phyloP scores from a whole-genome alignment of 2,113 vertebrate species.

The Lophotis ruficrista region DNA sequence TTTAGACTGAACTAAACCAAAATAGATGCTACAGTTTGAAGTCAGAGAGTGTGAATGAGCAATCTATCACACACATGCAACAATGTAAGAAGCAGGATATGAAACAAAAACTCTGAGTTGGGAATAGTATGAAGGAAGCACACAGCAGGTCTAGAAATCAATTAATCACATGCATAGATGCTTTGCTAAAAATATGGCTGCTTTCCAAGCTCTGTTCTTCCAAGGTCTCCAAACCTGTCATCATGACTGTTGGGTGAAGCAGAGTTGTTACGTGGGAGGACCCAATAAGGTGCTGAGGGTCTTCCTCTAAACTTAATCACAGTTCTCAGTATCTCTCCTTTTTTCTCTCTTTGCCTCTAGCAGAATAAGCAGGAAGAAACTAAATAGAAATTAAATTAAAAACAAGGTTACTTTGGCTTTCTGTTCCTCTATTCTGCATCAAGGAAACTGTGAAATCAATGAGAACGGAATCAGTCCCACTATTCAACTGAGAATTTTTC shows the following conservation, averaged over 20 bases:
- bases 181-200: neutral
- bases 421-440: neutral
- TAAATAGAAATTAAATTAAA: neutral
- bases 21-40: neutral
- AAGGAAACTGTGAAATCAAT: neutral
- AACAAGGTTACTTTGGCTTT: neutral
- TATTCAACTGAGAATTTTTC: neutral
- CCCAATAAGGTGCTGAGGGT: neutral
- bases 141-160: neutral
- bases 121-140: neutral
- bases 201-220: neutral
- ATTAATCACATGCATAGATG: neutral
- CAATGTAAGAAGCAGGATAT: neutral
- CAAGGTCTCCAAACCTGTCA: neutral
- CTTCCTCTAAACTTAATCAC: conserved; percentile 13
- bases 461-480: neutral
- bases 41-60: neutral
- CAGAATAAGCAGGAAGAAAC: neutral
- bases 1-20: neutral
- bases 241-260: neutral
- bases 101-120: neutral
- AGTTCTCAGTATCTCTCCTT: neutral
- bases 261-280: neutral
- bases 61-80: neutral
- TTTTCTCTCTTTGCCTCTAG: neutral